phyloP scores from a whole-genome alignment of 2,888 invertebrate species.

The Mythimna ferrago region DNA sequence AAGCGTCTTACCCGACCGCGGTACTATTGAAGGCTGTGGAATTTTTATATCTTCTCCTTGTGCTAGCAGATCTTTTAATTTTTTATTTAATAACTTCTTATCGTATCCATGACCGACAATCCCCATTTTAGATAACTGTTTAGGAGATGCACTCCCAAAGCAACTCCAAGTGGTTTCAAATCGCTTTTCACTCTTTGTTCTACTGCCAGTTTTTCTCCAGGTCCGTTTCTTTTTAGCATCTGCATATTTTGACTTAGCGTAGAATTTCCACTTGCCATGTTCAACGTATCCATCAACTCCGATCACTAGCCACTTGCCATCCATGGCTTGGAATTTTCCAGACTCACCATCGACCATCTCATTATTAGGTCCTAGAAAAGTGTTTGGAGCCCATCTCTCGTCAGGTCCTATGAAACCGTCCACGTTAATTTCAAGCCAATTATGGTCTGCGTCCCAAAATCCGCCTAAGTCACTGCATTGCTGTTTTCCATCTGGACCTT shows the following conservation, averaged over 20 bases:
- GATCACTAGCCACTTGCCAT: constrained; percentile 79
- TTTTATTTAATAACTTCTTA: constrained; percentile 76
- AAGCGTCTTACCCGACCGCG: constrained; percentile 54
- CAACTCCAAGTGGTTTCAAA: constrained; percentile 83
- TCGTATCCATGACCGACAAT: constrained; percentile 86
- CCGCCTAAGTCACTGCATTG: constrained; percentile 87
- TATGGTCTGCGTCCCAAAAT: constrained; percentile 82
- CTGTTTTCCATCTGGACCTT: constrained; percentile 83
- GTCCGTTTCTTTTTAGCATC: constrained; percentile 30
- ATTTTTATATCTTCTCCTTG: constrained; percentile 78
- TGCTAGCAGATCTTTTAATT: constrained; percentile 76
- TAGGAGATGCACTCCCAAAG: constrained; percentile 81
- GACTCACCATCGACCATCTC: constrained; percentile 79
- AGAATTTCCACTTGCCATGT: constrained; percentile 80
- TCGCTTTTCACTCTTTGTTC: constrained; percentile 64
- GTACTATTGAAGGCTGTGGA: constrained; percentile 74
- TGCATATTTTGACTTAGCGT: constrained; percentile 67
- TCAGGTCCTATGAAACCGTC: constrained; percentile 85
- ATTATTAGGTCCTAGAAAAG: constrained; percentile 81
- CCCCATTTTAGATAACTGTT: constrained; percentile 80
- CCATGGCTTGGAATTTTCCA: constrained; percentile 81
- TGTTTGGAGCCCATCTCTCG: constrained; percentile 82
- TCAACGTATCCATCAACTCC: constrained; percentile 86
- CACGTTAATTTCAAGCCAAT: constrained; percentile 84
- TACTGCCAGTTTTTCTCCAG: constrained; percentile 52